These are phyloP conservation scores for Trypoxylon attenuatum DNA, from an alignment of 2,888 invertebrate genomes.

Conservation along the genomic window DNA sequence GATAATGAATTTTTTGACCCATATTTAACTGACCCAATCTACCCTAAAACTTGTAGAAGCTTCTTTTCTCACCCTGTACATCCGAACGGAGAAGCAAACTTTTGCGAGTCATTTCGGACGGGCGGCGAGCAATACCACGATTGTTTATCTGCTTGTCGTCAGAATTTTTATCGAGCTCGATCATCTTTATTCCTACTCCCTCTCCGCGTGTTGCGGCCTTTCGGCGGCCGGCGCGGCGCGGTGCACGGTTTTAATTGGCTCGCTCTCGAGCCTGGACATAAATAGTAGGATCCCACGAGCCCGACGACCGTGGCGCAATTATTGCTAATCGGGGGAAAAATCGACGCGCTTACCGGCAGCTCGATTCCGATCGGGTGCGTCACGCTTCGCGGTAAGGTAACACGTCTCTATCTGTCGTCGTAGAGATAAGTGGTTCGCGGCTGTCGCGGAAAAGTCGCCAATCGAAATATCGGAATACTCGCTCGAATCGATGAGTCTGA, in stretches of 20 bases:
- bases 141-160: background rate
- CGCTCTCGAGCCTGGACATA: background rate
- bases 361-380: background rate
- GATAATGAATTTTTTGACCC: no score
- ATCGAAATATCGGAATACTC: no score
- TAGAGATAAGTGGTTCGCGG: no score
- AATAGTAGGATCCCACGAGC: no score
- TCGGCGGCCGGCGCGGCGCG: no score
- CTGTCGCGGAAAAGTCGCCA: no score
- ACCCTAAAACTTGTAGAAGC: no score
- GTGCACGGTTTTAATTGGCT: background rate
- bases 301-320: background rate
- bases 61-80: no score
- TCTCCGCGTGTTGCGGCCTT: background rate
- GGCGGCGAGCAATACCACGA: background rate
- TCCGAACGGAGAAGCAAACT: background rate
- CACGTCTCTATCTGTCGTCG: background rate
- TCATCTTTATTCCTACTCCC: background rate
- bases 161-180: background rate
- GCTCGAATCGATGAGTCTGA: conserved; percentile 7
- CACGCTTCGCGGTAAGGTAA: background rate
- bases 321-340: background rate
- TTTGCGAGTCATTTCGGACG: conserved; percentile 41
- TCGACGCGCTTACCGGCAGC: background rate
- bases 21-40: no score